phyloP scores from a whole-genome alignment of 1,140 invertebrate species.

The Pygmarrhopalites habei region DNA sequence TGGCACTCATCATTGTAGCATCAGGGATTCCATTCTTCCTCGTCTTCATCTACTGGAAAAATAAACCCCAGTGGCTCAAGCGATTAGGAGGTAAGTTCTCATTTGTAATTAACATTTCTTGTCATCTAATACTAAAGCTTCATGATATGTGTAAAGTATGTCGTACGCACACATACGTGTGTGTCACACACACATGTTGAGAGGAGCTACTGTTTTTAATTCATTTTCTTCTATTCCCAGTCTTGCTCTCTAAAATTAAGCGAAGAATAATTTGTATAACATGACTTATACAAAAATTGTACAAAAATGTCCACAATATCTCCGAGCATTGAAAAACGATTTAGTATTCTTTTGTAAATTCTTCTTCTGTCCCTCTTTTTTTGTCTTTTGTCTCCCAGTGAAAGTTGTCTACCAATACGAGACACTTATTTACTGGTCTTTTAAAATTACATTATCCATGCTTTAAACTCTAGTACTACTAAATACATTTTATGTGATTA shows the following conservation, averaged over 20 bases:
- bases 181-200: background rate
- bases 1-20: constrained; percentile 72
- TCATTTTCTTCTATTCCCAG: background rate
- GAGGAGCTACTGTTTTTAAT: background rate
- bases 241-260: background rate
- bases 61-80: constrained; percentile 57
- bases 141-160: background rate
- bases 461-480: too few species aligned
- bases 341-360: background rate
- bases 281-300: background rate
- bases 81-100: constrained; percentile 36
- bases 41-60: constrained; percentile 76
- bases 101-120: background rate
- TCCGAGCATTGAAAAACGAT: background rate
- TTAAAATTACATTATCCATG: too few species aligned
- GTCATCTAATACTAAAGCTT: too few species aligned
- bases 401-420: too few species aligned
- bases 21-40: constrained; percentile 84
- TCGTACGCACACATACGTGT: background rate
- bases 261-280: background rate
- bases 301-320: too few species aligned
- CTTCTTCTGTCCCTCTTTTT: background rate
- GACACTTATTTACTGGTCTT: too few species aligned
- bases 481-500: too few species aligned
- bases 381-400: background rate